phyloP scores from a whole-genome alignment of 2,888 invertebrate species.

The Microctonus aethiopoides region DNA sequence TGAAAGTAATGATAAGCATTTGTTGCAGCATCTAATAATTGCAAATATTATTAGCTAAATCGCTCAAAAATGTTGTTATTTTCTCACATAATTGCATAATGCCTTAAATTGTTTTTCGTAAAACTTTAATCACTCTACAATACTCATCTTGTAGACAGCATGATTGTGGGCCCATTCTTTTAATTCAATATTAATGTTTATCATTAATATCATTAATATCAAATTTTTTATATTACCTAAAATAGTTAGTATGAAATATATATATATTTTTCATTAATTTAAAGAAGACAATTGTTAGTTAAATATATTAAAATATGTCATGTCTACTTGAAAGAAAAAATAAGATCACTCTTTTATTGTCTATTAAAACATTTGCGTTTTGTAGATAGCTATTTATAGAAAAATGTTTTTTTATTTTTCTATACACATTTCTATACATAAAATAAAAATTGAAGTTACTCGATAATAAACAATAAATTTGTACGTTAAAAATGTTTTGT shows the following conservation, averaged over 20 bases:
- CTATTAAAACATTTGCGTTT: too few species aligned
- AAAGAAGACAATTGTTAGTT: neutral
- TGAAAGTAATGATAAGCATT: neutral
- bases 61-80: too few species aligned
- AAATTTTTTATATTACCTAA: neutral
- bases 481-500: too few species aligned
- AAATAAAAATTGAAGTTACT: too few species aligned
- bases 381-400: too few species aligned
- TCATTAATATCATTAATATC: neutral
- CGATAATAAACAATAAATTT: too few species aligned
- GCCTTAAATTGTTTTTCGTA: neutral
- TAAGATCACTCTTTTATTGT: too few species aligned
- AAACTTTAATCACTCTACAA: neutral
- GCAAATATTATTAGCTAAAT: neutral
- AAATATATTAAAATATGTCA: too few species aligned
- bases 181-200: neutral
- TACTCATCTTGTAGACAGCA: too few species aligned
- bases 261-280: neutral
- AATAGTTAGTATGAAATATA: neutral
- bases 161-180: neutral
- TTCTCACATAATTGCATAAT: neutral
- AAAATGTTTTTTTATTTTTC: too few species aligned
- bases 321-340: too few species aligned
- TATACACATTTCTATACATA: too few species aligned
- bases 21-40: neutral